Evolutionary conservation across 2,113 vertebrate species (phyloP).

Genomic region (Piaya cayana): DNA sequence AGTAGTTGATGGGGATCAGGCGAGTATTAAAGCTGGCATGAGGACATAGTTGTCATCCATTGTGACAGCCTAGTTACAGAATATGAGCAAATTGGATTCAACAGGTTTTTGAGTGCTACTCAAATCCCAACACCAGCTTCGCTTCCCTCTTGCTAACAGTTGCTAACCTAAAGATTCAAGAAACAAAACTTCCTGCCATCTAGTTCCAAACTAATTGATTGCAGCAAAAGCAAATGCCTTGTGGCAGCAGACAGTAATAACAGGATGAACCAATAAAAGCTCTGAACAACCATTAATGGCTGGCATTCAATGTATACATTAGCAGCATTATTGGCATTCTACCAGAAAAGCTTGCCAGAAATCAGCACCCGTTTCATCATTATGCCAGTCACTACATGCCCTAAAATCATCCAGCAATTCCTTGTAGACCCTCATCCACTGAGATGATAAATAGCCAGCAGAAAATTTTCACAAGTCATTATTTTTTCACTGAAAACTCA

Average conservation of each 20-base stretch:
- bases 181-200: not conserved
- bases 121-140: not conserved
- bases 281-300: not conserved
- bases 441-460: not conserved
- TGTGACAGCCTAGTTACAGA: not conserved
- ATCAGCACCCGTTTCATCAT: not conserved
- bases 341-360: not conserved
- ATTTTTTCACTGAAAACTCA: not conserved
- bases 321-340: not conserved
- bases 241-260: not conserved
- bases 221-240: not conserved
- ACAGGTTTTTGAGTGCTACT: not conserved
- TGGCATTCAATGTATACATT: not conserved
- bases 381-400: not conserved
- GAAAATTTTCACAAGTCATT: not conserved
- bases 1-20: not conserved
- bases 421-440: not conserved
- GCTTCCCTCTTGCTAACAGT: not conserved
- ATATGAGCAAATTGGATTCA: not conserved
- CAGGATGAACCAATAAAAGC: accelerated
- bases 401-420: not conserved
- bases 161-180: not conserved
- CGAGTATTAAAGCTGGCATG: not conserved
- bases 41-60: not conserved
- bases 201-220: not conserved